These are phyloP conservation scores for Zaprionus ghesquierei DNA, from an alignment of 1,140 invertebrate genomes.

Conservation along the genomic window DNA sequence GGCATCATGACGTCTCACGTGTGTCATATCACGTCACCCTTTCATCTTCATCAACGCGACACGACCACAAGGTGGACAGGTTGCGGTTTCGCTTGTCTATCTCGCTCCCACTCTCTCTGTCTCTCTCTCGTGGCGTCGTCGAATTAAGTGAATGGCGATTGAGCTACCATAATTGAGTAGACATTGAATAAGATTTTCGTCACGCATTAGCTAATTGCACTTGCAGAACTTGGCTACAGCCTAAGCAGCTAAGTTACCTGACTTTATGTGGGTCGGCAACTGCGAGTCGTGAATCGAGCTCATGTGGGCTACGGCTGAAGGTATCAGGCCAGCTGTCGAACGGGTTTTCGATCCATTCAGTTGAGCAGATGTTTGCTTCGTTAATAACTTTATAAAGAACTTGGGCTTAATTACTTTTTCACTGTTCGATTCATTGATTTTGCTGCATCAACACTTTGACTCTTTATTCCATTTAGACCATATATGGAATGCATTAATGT, in stretches of 20 bases:
- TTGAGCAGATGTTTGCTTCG: constrained; percentile 56
- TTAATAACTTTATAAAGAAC: not conserved
- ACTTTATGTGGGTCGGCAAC: constrained; percentile 50
- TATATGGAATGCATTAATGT: not conserved
- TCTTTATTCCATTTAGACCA: not conserved
- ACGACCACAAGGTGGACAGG: constrained; percentile 48
- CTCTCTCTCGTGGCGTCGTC: not conserved
- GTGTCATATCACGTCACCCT: constrained; percentile 14
- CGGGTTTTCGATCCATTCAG: constrained; percentile 42
- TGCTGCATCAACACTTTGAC: not conserved
- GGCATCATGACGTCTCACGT: constrained; percentile 33
- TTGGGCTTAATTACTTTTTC: not conserved
- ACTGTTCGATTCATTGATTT: not conserved
- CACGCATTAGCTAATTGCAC: constrained; percentile 58
- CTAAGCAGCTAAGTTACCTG: constrained; percentile 13
- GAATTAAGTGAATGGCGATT: constrained; percentile 17
- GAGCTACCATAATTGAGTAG: constrained; percentile 32
- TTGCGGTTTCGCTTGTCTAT: constrained; percentile 42
- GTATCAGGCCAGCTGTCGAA: constrained; percentile 57
- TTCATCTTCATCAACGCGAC: constrained; percentile 24
- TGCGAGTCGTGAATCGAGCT: constrained; percentile 30
- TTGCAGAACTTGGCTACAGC: constrained; percentile 20
- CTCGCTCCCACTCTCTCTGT: not conserved
- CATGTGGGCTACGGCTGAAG: constrained; percentile 60
- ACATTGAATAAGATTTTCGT: constrained; percentile 40